These are phyloP conservation scores for Hirundo rustica DNA, from an alignment of 2,797 vertebrate genomes.

Conservation along the genomic window DNA sequence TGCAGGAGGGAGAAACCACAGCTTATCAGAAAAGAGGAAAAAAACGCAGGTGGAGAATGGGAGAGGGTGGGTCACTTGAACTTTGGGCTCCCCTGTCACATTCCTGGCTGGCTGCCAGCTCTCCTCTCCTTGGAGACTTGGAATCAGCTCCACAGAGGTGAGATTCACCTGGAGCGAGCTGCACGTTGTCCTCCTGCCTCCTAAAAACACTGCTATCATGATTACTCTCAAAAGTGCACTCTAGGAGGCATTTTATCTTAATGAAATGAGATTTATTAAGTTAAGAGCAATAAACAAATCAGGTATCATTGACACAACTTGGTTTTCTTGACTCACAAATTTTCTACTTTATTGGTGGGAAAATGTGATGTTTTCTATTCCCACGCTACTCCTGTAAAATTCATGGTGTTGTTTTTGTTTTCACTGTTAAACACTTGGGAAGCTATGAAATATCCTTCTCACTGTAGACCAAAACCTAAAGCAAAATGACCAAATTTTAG, in stretches of 20 bases:
- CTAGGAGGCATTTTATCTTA: slow-evolving; percentile 44
- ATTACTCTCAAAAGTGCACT: slow-evolving; percentile 28
- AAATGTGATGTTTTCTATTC: neutral
- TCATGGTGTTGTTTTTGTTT: neutral
- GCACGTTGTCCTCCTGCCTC: neutral
- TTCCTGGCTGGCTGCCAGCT: neutral
- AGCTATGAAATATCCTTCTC: neutral
- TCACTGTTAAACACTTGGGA: neutral
- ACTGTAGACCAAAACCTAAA: neutral
- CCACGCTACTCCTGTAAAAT: neutral
- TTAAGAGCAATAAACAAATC: slow-evolving; percentile 21
- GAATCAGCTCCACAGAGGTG: neutral
- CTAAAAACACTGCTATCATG: neutral
- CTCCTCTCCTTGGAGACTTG: neutral
- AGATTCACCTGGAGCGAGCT: neutral
- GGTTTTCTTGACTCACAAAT: slow-evolving; percentile 15
- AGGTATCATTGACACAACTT: neutral
- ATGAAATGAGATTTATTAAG: slow-evolving; percentile 45
- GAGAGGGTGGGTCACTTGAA: neutral
- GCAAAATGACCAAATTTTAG: neutral
- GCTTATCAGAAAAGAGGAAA: neutral
- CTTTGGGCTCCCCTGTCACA: neutral
- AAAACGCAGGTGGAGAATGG: neutral
- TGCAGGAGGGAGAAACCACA: neutral
- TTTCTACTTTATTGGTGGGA: slow-evolving; percentile 10